Evolutionary conservation across 2,797 vertebrate species (phyloP), one percentile per base, ranked within the genome.

Genomic region (Spinibarbus caldwelli): DNA sequence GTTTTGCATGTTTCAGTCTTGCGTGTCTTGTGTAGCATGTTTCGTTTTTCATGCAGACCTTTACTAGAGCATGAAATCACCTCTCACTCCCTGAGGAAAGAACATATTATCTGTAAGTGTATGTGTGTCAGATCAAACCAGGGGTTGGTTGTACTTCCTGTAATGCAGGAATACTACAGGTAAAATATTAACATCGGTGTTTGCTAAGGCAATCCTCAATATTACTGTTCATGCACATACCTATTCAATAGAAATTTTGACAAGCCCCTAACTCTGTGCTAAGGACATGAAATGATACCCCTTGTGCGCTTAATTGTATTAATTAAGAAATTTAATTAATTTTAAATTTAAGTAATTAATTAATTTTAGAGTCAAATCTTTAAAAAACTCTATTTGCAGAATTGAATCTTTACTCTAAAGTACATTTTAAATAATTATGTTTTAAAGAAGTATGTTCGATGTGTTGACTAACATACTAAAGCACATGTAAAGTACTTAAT

Each of bases 41-140:
- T 59, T 59, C 2, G 49, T 68, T 84, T 85, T 85, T 83, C 52
- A 77, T 45, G 54, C 78, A 85, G 66, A 76, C 49, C 54, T 85
- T n/a, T n/a, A n/a, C n/a, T n/a, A n/a, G n/a, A n/a, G n/a, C n/a
- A n/a, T 88, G 77, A 87, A 87, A 89, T 89, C 78, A 59, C 47
- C 29, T 81, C 64, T 47, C 17, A 12, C 49, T 67, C 72, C 80
- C 64, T 49, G 36, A 52, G 52, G 77, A 67, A 75, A 68, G 54
- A 83, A 41, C 31, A 59, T 19, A 21, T 78, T 59, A 19, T 76
- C 26, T 66, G 17, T n/a, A 36, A 70, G 7, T 52, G 41, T 7
- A 80, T 34, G 52, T 78, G 29, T 77, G 45, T 31, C 45, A 68
- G 2, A 75, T 71, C 19, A 49, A 36, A 43, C 14, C 29, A 76